Conservation (phyloP, 2,888 invertebrate genomes). For the Linyphia triangularis region DNA sequence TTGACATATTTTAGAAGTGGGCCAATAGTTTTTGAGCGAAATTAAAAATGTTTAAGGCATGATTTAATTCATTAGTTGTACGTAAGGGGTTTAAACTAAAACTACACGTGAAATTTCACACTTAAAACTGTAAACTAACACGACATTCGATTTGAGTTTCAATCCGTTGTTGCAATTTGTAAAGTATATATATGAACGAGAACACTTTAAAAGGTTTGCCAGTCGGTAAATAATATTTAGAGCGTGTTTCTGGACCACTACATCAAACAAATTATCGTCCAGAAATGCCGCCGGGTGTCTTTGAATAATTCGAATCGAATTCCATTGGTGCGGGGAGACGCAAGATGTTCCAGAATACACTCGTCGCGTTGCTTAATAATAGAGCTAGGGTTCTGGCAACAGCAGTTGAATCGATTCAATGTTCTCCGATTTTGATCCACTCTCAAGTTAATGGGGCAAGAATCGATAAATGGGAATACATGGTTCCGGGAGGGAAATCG, state of each 20-base stretch:
- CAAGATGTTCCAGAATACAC: neutral
- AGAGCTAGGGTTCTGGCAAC: conserved; percentile 13
- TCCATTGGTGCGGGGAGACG: neutral
- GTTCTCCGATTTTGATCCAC: conserved; percentile 50
- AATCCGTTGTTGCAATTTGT: too few relatives aligned
- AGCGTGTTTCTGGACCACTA: neutral
- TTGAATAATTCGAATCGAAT: neutral
- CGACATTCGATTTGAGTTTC: too few relatives aligned
- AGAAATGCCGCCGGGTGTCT: neutral
- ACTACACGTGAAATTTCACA: too few relatives aligned
- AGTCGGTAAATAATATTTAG: neutral
- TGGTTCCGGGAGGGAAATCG: neutral
- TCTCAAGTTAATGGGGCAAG: conserved; percentile 53
- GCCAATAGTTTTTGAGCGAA: too few relatives aligned
- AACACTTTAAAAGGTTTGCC: neutral
- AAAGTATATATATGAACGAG: too few relatives aligned
- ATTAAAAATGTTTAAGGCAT: too few relatives aligned
- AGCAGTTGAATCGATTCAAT: conserved; percentile 38
- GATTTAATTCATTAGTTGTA: too few relatives aligned
- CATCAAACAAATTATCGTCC: neutral
- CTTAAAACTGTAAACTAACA: too few relatives aligned
- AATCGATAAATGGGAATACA: conserved; percentile 46
- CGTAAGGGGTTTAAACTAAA: too few relatives aligned
- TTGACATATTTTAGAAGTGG: too few relatives aligned
- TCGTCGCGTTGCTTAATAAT: neutral